phyloP scores from a whole-genome alignment of 2,113 vertebrate species.

The Chaetodon trifascialis region DNA sequence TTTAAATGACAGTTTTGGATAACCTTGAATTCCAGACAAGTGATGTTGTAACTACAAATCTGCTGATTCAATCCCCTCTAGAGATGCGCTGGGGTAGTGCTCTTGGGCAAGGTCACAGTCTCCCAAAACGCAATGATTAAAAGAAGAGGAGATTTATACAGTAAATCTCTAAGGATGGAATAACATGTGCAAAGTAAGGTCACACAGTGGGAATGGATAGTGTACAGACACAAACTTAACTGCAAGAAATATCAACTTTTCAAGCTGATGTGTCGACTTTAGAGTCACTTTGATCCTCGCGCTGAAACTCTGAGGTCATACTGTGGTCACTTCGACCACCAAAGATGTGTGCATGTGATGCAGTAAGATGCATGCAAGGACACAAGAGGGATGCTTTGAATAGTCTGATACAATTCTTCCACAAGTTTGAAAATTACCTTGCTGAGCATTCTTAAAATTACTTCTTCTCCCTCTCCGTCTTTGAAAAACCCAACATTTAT shows the following conservation, averaged over 20 bases:
- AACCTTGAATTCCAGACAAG: conserved; percentile 51
- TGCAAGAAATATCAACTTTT: conserved; percentile 9
- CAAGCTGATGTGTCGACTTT: conserved; percentile 33
- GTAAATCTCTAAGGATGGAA: conserved; percentile 50
- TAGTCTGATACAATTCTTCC: too few relatives aligned
- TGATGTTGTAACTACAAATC: conserved; percentile 39
- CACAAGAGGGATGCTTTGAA: too few relatives aligned
- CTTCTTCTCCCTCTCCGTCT: background rate
- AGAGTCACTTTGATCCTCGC: conserved; percentile 36
- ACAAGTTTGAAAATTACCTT: background rate
- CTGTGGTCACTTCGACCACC: background rate
- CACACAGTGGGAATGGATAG: conserved; percentile 26
- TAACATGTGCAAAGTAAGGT: conserved; percentile 46
- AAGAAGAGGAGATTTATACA: conserved; percentile 36
- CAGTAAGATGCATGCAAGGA: background rate
- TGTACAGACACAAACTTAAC: conserved; percentile 19
- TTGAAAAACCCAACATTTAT: background rate
- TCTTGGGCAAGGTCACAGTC: conserved; percentile 64
- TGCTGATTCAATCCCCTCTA: conserved; percentile 55
- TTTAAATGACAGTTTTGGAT: conserved; percentile 6
- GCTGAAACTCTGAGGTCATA: conserved; percentile 4
- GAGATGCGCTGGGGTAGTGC: conserved; percentile 28
- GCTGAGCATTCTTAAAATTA: background rate
- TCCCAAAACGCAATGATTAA: conserved; percentile 53
- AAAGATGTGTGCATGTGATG: background rate